Evolutionary conservation across 2,888 invertebrate species (phyloP).

Genomic region (Molanna angustata): DNA sequence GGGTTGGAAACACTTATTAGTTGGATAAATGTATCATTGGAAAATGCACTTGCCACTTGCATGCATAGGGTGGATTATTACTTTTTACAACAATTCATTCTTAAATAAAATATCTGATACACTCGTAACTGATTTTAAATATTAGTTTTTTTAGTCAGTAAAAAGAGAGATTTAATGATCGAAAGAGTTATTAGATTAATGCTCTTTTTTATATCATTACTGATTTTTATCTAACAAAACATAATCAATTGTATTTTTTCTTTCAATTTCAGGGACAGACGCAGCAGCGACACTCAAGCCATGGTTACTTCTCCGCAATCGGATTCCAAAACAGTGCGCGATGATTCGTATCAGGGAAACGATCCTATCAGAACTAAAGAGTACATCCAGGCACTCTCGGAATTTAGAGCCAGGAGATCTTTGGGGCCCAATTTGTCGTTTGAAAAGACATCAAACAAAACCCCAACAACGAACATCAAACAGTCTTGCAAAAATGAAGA

Average conservation of each 20-base stretch:
- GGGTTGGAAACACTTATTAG: no score
- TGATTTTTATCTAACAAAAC: not conserved
- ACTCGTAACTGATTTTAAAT: no score
- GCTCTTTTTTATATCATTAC: no score
- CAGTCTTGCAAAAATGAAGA: constrained; percentile 40
- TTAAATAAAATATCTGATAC: no score
- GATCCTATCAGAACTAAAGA: constrained; percentile 51
- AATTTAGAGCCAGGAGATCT: constrained; percentile 51
- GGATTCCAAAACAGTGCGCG: not conserved
- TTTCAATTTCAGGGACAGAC: constrained; percentile 42
- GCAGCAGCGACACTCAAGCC: constrained; percentile 35
- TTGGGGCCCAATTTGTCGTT: constrained; percentile 35
- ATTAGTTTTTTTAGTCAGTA: no score
- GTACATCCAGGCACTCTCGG: constrained; percentile 51
- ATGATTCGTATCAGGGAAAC: constrained; percentile 24
- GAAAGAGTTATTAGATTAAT: no score
- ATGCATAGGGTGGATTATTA: no score
- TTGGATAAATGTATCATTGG: no score
- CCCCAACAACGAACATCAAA: constrained; percentile 47
- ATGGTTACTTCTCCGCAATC: constrained; percentile 5
- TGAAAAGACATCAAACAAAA: constrained; percentile 37
- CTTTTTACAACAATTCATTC: no score
- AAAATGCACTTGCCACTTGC: no score
- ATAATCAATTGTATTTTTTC: not conserved
- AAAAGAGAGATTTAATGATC: no score